Conservation (phyloP, 2,113 vertebrate genomes). For the Smithornis capensis region DNA sequence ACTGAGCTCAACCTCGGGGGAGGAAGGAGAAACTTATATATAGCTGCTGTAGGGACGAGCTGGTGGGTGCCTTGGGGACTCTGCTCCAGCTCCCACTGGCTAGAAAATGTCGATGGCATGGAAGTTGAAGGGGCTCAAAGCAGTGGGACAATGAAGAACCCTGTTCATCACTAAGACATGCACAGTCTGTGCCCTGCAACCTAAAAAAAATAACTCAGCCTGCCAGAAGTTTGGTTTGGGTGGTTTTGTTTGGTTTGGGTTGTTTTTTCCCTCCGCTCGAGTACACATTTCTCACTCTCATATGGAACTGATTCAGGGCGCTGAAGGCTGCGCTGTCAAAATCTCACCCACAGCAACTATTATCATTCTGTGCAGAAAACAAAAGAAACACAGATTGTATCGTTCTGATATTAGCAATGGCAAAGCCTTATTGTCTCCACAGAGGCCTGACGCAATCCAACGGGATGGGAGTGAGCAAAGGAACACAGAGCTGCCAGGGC, state of each 20-base stretch:
- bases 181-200: not conserved
- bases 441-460: not conserved
- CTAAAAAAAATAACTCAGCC: not conserved
- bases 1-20: not conserved
- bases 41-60: not conserved
- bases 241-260: not conserved
- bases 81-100: not conserved
- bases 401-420: not conserved
- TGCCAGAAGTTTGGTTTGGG: not conserved
- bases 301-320: not conserved
- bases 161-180: not conserved
- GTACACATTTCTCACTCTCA: not conserved
- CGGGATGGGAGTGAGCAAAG: not conserved
- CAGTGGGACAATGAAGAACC: not conserved
- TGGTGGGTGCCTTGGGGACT: not conserved
- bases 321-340: not conserved
- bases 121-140: not conserved
- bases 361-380: not conserved
- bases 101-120: not conserved
- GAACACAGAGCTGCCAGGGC: not conserved
- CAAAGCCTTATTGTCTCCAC: not conserved
- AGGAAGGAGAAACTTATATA: not conserved
- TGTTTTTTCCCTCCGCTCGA: not conserved
- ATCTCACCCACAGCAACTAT: not conserved
- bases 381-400: slow-evolving; percentile 30